Percentiles rank a stretch among this genome's conserved stretches.
phyloP scores from a whole-genome alignment of 1,140 invertebrate genomes.

The Cotesia glomerata region DNA sequence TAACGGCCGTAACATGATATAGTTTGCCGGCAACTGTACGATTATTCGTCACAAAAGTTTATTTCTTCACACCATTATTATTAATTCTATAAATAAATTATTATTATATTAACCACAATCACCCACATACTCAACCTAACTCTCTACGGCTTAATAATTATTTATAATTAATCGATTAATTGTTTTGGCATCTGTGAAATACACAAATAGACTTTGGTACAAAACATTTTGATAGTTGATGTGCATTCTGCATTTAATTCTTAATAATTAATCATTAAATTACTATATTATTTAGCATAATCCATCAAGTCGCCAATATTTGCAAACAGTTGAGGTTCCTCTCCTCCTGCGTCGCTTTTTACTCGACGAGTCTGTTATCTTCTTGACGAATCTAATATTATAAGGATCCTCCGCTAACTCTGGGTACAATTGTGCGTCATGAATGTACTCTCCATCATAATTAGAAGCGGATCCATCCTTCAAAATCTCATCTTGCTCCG shows the following conservation, averaged over 20 bases:
- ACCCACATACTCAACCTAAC: neutral
- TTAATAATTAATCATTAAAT: slow-evolving; percentile 36
- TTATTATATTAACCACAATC: neutral
- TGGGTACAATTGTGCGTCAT: slow-evolving; percentile 86
- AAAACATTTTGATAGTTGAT: slow-evolving; percentile 59
- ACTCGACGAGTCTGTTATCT: slow-evolving; percentile 70
- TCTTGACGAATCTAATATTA: slow-evolving; percentile 89
- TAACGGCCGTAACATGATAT: too few species aligned
- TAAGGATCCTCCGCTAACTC: slow-evolving; percentile 94
- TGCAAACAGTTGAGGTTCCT: slow-evolving; percentile 55
- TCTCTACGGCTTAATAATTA: slow-evolving; percentile 26
- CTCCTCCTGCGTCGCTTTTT: slow-evolving; percentile 69
- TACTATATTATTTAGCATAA: slow-evolving; percentile 55
- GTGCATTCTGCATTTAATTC: slow-evolving; percentile 53
- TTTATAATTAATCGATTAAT: slow-evolving; percentile 51
- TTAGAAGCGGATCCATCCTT: slow-evolving; percentile 81
- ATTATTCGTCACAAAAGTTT: neutral
- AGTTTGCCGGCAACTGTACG: neutral
- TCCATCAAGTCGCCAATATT: slow-evolving; percentile 64
- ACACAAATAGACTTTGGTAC: slow-evolving; percentile 73
- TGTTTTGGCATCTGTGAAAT: slow-evolving; percentile 70
- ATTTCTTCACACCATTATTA: too few species aligned
- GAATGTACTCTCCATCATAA: slow-evolving; percentile 90
- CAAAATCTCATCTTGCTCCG: slow-evolving; percentile 86
- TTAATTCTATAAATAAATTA: neutral